phyloP scores from a whole-genome alignment of 2,888 invertebrate genomes.

The Cephus pulcher region DNA sequence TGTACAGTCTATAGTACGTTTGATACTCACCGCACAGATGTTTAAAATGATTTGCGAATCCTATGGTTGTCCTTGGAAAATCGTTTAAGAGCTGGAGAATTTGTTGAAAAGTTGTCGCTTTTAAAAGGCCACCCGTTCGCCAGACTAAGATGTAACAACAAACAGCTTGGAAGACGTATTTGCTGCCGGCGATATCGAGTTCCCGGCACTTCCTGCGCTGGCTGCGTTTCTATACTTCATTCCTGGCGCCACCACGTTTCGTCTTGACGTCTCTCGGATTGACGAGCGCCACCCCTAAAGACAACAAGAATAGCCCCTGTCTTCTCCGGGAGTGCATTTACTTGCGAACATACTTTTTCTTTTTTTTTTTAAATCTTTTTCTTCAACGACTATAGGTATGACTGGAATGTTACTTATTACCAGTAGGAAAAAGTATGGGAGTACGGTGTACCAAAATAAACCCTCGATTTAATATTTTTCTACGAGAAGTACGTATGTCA shows the following conservation, averaged over 20 bases:
- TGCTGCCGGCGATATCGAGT: slow-evolving; percentile 52
- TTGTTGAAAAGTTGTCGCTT: neutral
- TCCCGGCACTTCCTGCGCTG: slow-evolving; percentile 53
- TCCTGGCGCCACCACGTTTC: slow-evolving; percentile 45
- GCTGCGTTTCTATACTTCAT: neutral
- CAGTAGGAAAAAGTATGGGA: neutral
- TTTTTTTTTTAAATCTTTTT: neutral
- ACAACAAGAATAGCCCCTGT: slow-evolving; percentile 46
- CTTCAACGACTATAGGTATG: neutral
- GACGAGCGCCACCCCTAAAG: slow-evolving; percentile 50
- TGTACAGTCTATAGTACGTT: neutral
- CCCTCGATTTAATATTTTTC: neutral
- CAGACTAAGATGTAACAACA: slow-evolving; percentile 51
- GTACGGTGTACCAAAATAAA: neutral
- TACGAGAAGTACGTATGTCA: neutral
- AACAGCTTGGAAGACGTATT: slow-evolving; percentile 50
- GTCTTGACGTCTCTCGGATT: slow-evolving; percentile 42
- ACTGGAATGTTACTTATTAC: neutral
- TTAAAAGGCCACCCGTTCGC: slow-evolving; percentile 44
- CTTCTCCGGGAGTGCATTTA: slow-evolving; percentile 41
- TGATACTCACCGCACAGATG: neutral
- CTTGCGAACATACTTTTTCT: slow-evolving; percentile 29
- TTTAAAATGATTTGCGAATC: neutral
- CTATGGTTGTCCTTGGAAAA: neutral
- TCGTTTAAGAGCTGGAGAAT: neutral